Conservation (phyloP, 1,140 invertebrate species). For the Drosophila pectinifera region DNA sequence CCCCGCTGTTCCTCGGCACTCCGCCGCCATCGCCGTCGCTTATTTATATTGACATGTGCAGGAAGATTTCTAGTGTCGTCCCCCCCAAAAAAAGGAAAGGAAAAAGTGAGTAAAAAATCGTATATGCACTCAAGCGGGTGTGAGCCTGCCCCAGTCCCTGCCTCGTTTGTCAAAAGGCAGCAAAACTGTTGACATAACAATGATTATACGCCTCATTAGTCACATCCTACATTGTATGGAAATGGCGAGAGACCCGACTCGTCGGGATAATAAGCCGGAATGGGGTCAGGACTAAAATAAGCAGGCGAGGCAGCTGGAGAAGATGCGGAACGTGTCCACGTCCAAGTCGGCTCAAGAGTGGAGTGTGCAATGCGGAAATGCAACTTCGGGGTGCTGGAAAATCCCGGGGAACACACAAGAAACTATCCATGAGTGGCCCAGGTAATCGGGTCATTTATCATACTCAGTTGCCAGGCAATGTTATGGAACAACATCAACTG, state of each 20-base stretch:
- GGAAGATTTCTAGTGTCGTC: conserved; percentile 54
- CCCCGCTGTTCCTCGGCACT: conserved; percentile 17
- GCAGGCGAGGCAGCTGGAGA: conserved; percentile 1
- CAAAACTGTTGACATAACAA: conserved; percentile 84
- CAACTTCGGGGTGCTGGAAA: not conserved
- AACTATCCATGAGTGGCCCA: conserved; percentile 4
- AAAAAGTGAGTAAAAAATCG: no score
- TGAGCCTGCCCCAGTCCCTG: conserved; percentile 10
- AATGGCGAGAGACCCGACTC: conserved; percentile 35
- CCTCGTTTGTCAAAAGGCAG: conserved; percentile 78
- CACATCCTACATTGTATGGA: conserved; percentile 61
- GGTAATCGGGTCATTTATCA: conserved; percentile 17
- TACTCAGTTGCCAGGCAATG: not conserved
- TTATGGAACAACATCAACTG: conserved; percentile 6
- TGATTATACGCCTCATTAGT: conserved; percentile 84
- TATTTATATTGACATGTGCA: conserved; percentile 82
- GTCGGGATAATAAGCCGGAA: conserved; percentile 42
- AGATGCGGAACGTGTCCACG: conserved; percentile 38
- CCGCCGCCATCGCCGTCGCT: conserved; percentile 12
- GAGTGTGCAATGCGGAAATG: conserved; percentile 15
- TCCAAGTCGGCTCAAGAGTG: conserved; percentile 7
- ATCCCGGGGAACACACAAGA: not conserved
- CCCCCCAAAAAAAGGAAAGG: conserved; percentile 10
- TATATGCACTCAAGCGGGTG: conserved; percentile 36
- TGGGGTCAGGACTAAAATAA: conserved; percentile 16